phyloP scores from a whole-genome alignment of 2,113 vertebrate species.

The Neogale vison region DNA sequence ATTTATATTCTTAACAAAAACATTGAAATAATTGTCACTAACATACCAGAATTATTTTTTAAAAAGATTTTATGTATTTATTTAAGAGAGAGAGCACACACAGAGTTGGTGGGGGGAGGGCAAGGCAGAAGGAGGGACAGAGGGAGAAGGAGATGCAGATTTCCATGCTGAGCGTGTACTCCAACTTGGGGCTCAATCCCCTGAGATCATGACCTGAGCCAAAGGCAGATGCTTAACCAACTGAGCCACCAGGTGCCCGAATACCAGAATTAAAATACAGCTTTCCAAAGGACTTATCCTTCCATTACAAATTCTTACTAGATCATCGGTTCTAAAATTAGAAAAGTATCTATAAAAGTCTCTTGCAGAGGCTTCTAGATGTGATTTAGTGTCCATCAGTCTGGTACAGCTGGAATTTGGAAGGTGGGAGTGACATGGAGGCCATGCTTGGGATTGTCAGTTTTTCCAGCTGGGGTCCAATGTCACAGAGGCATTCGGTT shows the following conservation, averaged over 20 bases:
- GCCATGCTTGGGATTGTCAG: not conserved
- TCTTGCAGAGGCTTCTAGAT: not conserved
- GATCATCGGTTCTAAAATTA: not conserved
- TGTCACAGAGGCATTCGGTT: not conserved
- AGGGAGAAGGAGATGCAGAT: too few species aligned
- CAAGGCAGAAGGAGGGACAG: too few species aligned
- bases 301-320: not conserved
- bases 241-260: too few species aligned
- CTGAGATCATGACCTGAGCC: too few species aligned
- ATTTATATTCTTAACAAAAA: not conserved
- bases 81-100: too few species aligned
- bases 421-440: not conserved
- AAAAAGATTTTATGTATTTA: too few species aligned
- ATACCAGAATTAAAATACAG: not conserved
- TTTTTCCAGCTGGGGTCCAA: not conserved
- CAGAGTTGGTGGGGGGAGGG: accelerated
- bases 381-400: not conserved
- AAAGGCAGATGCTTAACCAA: too few species aligned
- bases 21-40: not conserved
- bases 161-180: too few species aligned
- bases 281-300: not conserved
- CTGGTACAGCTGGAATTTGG: not conserved
- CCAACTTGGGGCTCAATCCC: too few species aligned
- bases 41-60: not conserved
- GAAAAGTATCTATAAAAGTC: not conserved